Percentiles rank a stretch among this genome's conserved stretches.
phyloP scores from a whole-genome alignment of 2,113 vertebrate species.

The Salminus brasiliensis region DNA sequence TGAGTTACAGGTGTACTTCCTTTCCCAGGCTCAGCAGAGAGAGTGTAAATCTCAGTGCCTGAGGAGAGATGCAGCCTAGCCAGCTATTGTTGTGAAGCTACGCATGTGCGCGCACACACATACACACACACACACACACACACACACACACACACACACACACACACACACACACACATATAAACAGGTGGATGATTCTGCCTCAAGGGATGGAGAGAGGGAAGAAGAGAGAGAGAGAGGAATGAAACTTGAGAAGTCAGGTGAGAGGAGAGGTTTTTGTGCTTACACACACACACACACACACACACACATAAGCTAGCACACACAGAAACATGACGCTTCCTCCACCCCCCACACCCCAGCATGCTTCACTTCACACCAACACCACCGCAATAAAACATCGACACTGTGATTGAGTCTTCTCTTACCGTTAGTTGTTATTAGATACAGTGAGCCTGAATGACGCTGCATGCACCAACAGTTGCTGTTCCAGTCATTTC shows the following conservation, averaged over 20 bases:
- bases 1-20: constrained; percentile 60
- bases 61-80: constrained; percentile 41
- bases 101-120: constrained; percentile 14
- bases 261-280: constrained; percentile 51
- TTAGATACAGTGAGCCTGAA: constrained; percentile 2
- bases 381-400: constrained; percentile 30
- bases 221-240: constrained; percentile 39
- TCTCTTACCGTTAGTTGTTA: constrained; percentile 1
- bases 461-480: too few relatives aligned
- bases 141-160: constrained; percentile 27
- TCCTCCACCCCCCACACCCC: constrained; percentile 41
- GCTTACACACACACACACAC: constrained; percentile 34
- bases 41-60: constrained; percentile 53
- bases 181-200: constrained; percentile 51
- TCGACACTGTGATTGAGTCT: constrained; percentile 30
- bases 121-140: constrained; percentile 29
- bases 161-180: constrained; percentile 29
- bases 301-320: constrained; percentile 34
- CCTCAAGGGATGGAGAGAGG: constrained; percentile 37
- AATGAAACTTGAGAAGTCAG: constrained; percentile 64
- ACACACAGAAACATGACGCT: constrained; percentile 45
- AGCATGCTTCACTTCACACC: constrained; percentile 42
- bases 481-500: too few relatives aligned
- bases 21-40: constrained; percentile 56
- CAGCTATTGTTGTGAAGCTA: constrained; percentile 53